Evolutionary conservation across 2,888 invertebrate species (phyloP).

Genomic region (Apoderus coryli): DNA sequence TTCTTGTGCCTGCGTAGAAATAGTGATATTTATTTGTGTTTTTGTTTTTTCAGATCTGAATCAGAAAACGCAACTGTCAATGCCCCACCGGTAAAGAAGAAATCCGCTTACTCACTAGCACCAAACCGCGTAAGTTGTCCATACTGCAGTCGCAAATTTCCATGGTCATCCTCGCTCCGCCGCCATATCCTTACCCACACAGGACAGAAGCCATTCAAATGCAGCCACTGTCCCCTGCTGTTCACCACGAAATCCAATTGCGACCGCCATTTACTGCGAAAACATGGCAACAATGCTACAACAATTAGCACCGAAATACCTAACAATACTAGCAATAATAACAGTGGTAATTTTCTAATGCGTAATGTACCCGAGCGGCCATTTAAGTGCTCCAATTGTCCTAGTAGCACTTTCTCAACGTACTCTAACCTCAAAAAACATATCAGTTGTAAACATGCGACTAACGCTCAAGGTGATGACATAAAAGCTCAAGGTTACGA

Average conservation of each 20-base stretch:
- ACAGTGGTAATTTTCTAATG: conserved; percentile 36
- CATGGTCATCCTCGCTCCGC: conserved; percentile 92
- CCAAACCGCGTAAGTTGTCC: conserved; percentile 90
- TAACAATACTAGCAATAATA: conserved; percentile 20
- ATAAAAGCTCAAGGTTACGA: conserved; percentile 32
- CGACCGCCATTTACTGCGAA: conserved; percentile 82
- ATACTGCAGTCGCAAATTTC: conserved; percentile 86
- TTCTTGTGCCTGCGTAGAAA: no score
- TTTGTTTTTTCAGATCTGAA: conserved; percentile 42
- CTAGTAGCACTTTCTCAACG: conserved; percentile 70
- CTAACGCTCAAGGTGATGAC: conserved; percentile 32
- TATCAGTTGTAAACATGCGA: conserved; percentile 54
- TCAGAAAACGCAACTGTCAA: conserved; percentile 49
- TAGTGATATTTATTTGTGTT: conserved; percentile 4
- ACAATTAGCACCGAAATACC: conserved; percentile 27
- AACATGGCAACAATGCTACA: conserved; percentile 51
- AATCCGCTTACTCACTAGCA: conserved; percentile 88
- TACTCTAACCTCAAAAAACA: conserved; percentile 68
- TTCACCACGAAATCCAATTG: conserved; percentile 97
- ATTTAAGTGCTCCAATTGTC: conserved; percentile 66
- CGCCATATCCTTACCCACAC: conserved; percentile 92
- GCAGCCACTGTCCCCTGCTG: conserved; percentile 79
- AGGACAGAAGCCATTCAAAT: conserved; percentile 92
- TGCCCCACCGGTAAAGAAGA: conserved; percentile 53
- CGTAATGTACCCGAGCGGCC: conserved; percentile 62